Evolutionary conservation across 2,888 invertebrate species (phyloP).

Genomic region (Sesia apiformis): DNA sequence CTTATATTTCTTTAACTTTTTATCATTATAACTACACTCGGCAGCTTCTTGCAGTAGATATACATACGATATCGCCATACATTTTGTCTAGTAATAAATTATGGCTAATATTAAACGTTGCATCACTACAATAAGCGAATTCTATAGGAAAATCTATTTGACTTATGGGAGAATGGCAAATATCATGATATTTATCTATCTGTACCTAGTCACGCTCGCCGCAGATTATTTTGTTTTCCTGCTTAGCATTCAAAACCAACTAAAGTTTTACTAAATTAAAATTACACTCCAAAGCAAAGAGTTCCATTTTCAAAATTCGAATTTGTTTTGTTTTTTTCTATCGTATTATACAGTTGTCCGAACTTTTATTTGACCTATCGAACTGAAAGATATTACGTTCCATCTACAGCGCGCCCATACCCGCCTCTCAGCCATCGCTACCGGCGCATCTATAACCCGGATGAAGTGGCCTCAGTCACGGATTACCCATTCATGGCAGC

Average conservation of each 20-base stretch:
- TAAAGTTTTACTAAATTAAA: background rate
- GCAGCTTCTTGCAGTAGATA: background rate
- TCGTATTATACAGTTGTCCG: background rate
- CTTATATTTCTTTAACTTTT: background rate
- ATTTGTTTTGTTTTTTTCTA: background rate
- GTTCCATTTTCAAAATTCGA: no score
- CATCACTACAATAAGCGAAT: background rate
- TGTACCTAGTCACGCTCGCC: background rate
- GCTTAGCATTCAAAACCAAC: background rate
- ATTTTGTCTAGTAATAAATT: background rate
- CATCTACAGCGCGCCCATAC: background rate
- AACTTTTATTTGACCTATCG: background rate
- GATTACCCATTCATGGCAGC: slow-evolving; percentile 55
- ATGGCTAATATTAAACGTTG: background rate
- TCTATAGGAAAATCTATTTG: background rate
- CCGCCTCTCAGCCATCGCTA: slow-evolving; percentile 38
- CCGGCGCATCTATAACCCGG: slow-evolving; percentile 57
- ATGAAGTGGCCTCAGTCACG: slow-evolving; percentile 38
- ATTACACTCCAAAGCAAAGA: background rate
- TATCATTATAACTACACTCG: background rate
- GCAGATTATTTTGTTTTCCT: background rate
- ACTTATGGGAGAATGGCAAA: background rate
- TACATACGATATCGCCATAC: background rate
- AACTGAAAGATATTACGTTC: background rate
- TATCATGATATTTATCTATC: background rate